Base-by-base conservation (phyloP, 2,113 vertebrate species). In the Peromyscus californicus region DNA sequence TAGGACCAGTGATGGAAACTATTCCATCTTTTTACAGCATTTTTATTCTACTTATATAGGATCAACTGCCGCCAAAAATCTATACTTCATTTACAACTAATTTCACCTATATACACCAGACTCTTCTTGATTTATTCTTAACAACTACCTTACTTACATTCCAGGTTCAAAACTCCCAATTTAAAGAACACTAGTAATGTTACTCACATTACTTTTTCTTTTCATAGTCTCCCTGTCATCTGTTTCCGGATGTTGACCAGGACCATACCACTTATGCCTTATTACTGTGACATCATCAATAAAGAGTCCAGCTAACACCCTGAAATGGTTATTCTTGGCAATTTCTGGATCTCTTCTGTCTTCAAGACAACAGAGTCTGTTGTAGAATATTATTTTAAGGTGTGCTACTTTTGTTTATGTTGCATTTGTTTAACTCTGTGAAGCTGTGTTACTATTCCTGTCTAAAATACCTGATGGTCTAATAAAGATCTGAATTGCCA, bases 281-380 rank as follows among this genome's bases (percentile, higher is more conserved):
- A 91, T 80, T 36, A 93, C 54, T 24, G 45, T 54, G 33, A 97
- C 19, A 45, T 96, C 65, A 90, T 54, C 79, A 79, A 1, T 57
- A 51, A 79, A 92, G 19, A 95, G 78, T 92, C 92, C 31, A 95
- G 31, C 26, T 80, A 22, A 80, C 16, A 57, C 39, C 67, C 75
- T 76, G 48, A 95, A 94, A 87, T 63, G 36, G 6, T 70, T 89
- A 74, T 69, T 65, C 48, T 57, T 87, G 36, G 48, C 39, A 91
- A 96, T 92, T 78, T 74, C 72, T 84, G 17, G 19, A 92, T 92
- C 33, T 91, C 51, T 95, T 82, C 51, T 89, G 76, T 54, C 59
- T 95, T 61, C 16, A 87, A 90, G 26, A 13, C n/a, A 91, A 90
- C 13, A n/a, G 1, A 11, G 8, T 51, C 51, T 51, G 51, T 51